Percentiles rank a stretch among this genome's conserved stretches.
Evolutionary conservation across 2,113 vertebrate species (phyloP).

Genomic region (Salvelinus alpinus): DNA sequence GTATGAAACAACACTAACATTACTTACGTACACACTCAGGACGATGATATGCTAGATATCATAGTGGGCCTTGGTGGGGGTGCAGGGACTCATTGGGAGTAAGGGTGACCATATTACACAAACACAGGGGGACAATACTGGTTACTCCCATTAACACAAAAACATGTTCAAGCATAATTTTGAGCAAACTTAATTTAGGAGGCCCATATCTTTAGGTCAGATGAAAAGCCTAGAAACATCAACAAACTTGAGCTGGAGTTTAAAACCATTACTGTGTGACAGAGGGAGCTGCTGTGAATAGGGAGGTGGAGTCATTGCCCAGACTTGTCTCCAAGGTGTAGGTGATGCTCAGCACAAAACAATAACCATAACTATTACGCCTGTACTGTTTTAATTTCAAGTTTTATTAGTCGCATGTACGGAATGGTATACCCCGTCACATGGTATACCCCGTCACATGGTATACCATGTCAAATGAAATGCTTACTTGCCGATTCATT

Average conservation of each 20-base stretch:
- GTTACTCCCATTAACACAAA: neutral
- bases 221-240: constrained; percentile 26
- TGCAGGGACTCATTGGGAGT: neutral
- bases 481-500: no score
- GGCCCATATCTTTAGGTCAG: neutral
- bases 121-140: neutral
- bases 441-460: no score
- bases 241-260: constrained; percentile 16
- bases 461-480: no score
- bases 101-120: neutral
- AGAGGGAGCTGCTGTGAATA: neutral
- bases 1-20: neutral
- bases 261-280: constrained; percentile 37
- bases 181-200: no score
- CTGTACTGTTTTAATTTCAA: neutral
- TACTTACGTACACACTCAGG: neutral
- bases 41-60: neutral
- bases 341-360: constrained; percentile 26
- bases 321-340: constrained; percentile 27
- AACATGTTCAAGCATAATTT: neutral
- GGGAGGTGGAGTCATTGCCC: constrained; percentile 4
- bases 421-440: neutral
- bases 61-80: neutral
- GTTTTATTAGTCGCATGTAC: no score
- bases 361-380: constrained; percentile 20